These are phyloP conservation scores for Ranitomeya variabilis DNA, from an alignment of 2,113 vertebrate genomes.

Conservation along the genomic window DNA sequence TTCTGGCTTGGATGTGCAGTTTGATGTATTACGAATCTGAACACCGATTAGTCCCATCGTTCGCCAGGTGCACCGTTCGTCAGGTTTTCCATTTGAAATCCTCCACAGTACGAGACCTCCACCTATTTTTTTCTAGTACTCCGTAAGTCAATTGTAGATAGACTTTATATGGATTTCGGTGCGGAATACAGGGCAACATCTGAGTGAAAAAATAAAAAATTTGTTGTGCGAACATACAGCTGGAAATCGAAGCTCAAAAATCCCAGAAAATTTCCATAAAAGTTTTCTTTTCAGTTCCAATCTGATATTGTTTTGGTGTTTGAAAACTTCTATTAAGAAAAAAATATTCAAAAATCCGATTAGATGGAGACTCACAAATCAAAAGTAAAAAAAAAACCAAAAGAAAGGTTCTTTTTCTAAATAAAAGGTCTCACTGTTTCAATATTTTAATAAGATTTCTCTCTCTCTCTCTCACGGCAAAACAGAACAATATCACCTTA, in stretches of 20 bases:
- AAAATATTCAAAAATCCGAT: background rate
- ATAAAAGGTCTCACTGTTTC: background rate
- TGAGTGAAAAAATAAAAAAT: too few relatives aligned
- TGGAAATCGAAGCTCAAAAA: background rate
- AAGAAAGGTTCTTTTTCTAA: background rate
- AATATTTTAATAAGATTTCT: slow-evolving; percentile 8
- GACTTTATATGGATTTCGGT: too few relatives aligned
- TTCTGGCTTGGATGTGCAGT: too few relatives aligned
- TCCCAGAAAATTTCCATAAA: background rate
- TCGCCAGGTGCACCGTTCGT: too few relatives aligned
- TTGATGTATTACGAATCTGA: too few relatives aligned
- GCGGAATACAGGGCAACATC: too few relatives aligned
- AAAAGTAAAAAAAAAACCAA: background rate
- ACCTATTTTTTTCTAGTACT: too few relatives aligned
- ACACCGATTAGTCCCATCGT: too few relatives aligned
- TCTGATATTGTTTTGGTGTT: background rate
- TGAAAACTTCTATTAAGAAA: too few relatives aligned
- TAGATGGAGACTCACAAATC: background rate
- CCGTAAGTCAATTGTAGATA: too few relatives aligned
- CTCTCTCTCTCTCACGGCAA: background rate
- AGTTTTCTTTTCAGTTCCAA: background rate
- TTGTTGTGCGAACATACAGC: background rate
- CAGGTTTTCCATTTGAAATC: too few relatives aligned
- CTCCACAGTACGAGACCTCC: too few relatives aligned
- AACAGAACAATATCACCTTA: slow-evolving; percentile 30